Evolutionary conservation across 2,113 vertebrate species (phyloP).

Genomic region (Mystacornis crossleyi): DNA sequence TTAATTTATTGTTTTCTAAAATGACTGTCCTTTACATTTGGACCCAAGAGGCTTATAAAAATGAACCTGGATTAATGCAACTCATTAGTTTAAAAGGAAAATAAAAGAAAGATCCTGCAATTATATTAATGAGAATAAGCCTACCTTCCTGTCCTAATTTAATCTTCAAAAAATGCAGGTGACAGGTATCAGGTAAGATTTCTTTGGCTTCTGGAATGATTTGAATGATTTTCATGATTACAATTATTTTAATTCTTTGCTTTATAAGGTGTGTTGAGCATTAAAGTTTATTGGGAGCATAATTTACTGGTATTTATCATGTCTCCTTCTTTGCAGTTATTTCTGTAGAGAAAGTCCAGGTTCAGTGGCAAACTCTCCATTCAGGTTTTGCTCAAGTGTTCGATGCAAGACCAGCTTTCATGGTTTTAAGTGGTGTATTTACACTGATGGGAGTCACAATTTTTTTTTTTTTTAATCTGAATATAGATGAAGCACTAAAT

Average conservation of each 20-base stretch:
- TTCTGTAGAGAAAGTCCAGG: not conserved
- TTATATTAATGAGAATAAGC: slow-evolving; percentile 81
- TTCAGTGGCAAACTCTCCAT: not conserved
- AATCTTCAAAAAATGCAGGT: slow-evolving; percentile 69
- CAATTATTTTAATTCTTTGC: not conserved
- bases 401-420: not conserved
- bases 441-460: not conserved
- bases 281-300: not conserved
- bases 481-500: slow-evolving; percentile 20
- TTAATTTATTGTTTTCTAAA: slow-evolving; percentile 85
- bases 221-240: not conserved
- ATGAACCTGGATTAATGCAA: slow-evolving; percentile 86
- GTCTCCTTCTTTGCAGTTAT: not conserved
- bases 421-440: slow-evolving; percentile 15
- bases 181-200: slow-evolving; percentile 52
- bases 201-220: slow-evolving; percentile 6
- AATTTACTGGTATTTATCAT: not conserved
- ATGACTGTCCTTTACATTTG: slow-evolving; percentile 83
- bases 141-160: slow-evolving; percentile 72
- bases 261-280: not conserved
- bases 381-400: not conserved
- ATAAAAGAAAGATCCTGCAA: slow-evolving; percentile 78
- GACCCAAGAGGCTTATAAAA: slow-evolving; percentile 85
- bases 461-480: not conserved
- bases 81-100: slow-evolving; percentile 86